A percentile compares a stretch with the other conserved stretches of the same genome.
These are phyloP conservation scores for Chiroxiphia lanceolata DNA, from an alignment of 2,797 vertebrate species.

Conservation along the genomic window DNA sequence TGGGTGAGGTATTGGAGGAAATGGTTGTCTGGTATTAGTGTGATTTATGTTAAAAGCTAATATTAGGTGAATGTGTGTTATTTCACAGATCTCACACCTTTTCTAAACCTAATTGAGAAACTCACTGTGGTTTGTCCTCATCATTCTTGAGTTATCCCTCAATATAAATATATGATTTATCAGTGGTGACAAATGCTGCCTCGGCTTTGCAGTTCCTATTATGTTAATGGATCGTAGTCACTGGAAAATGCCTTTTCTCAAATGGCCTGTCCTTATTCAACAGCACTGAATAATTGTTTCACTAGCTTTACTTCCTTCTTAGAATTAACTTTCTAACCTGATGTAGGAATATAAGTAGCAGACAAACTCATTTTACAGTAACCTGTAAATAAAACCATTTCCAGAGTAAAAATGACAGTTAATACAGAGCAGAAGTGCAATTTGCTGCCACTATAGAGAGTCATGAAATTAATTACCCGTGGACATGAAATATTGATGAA, in stretches of 20 bases:
- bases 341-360: conserved; percentile 5
- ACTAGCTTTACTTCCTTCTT: neutral
- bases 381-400: conserved; percentile 52
- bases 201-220: neutral
- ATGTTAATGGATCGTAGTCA: neutral
- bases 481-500: neutral
- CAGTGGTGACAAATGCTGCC: neutral
- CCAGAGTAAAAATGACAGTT: conserved; percentile 8
- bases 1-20: neutral
- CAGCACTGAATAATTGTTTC: conserved; percentile 39
- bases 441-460: neutral
- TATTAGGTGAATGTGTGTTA: neutral
- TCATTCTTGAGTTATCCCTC: neutral
- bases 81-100: neutral
- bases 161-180: conserved; percentile 6
- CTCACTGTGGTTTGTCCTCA: neutral
- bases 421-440: neutral
- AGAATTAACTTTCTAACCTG: conserved; percentile 45
- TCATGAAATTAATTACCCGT: conserved; percentile 10
- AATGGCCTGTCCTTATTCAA: conserved; percentile 3
- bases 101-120: neutral
- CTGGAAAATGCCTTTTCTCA: conserved; percentile 14
- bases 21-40: neutral
- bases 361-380: conserved; percentile 44
- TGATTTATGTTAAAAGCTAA: neutral